A percentile compares a stretch with the other conserved stretches of the same genome.
phyloP scores from a whole-genome alignment of 2,113 vertebrate genomes.

The Myiagra hebetior region DNA sequence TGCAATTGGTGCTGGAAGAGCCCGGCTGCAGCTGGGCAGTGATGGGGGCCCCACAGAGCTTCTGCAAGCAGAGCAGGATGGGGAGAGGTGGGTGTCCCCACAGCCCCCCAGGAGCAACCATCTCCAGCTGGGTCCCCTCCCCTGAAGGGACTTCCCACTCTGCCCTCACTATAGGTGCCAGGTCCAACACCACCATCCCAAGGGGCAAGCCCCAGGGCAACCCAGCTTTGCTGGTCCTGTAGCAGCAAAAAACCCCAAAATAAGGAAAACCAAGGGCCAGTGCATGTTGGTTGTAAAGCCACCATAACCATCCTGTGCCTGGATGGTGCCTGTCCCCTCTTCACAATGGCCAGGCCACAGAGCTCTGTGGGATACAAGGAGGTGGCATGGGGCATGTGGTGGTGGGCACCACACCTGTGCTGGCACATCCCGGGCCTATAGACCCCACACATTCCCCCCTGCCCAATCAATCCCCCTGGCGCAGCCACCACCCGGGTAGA shows the following conservation, averaged over 20 bases:
- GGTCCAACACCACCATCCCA: background rate
- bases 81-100: background rate
- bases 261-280: background rate
- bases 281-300: accelerated
- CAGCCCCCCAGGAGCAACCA: background rate
- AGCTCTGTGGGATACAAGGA: background rate
- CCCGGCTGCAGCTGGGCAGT: slow-evolving; percentile 3
- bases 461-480: accelerated
- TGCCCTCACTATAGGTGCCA: background rate
- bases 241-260: background rate
- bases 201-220: accelerated
- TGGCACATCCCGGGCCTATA: background rate
- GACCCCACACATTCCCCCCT: background rate
- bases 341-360: accelerated
- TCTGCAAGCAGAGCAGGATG: background rate
- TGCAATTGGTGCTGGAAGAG: slow-evolving; percentile 37
- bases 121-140: background rate
- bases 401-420: background rate
- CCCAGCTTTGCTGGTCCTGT: background rate
- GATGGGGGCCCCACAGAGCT: background rate
- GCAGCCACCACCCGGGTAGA: background rate
- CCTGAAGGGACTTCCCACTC: background rate
- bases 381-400: accelerated
- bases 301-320: accelerated
- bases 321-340: background rate